Percentiles rank a stretch among this genome's conserved stretches.
These are phyloP conservation scores for Hirtodrosophila cameraria DNA, from an alignment of 2,888 invertebrate species.

Conservation along the genomic window DNA sequence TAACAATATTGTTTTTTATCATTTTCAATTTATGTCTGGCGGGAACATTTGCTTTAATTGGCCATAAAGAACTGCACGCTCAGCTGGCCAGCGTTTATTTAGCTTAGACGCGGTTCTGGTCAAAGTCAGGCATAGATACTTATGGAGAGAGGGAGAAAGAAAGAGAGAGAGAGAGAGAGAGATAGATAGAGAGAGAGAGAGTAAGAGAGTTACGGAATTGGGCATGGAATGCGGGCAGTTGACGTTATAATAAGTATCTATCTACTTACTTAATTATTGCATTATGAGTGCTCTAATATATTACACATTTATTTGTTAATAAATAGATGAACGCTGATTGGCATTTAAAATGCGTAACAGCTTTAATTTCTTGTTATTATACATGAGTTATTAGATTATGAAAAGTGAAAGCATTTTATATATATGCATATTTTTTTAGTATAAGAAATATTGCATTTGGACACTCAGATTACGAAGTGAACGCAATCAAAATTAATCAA, in stretches of 20 bases:
- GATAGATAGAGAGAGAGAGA: too few species aligned
- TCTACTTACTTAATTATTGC: constrained; percentile 39
- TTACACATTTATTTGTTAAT: constrained; percentile 28
- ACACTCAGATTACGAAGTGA: too few species aligned
- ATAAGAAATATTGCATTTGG: too few species aligned
- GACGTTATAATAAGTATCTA: constrained; percentile 37
- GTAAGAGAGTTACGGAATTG: constrained; percentile 38
- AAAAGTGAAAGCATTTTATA: constrained; percentile 22
- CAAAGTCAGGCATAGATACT: constrained; percentile 4
- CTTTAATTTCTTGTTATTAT: constrained; percentile 4
- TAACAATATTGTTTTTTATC: constrained; percentile 74
- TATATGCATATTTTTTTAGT: neutral
- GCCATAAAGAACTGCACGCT: constrained; percentile 44
- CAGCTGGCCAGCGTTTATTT: constrained; percentile 2
- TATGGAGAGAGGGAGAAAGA: constrained; percentile 24
- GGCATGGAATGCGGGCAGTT: constrained; percentile 58
- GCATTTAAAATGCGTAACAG: constrained; percentile 27
- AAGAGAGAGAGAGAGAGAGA: too few species aligned
- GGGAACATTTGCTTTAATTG: constrained; percentile 55
- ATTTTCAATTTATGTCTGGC: constrained; percentile 65
- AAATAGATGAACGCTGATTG: constrained; percentile 2
- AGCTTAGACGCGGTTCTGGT: constrained; percentile 20
- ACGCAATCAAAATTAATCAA: too few species aligned
- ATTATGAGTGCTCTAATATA: constrained; percentile 45
- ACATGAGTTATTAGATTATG: neutral